phyloP scores from a whole-genome alignment of 1,140 invertebrate species.

The Camponotus floridanus region DNA sequence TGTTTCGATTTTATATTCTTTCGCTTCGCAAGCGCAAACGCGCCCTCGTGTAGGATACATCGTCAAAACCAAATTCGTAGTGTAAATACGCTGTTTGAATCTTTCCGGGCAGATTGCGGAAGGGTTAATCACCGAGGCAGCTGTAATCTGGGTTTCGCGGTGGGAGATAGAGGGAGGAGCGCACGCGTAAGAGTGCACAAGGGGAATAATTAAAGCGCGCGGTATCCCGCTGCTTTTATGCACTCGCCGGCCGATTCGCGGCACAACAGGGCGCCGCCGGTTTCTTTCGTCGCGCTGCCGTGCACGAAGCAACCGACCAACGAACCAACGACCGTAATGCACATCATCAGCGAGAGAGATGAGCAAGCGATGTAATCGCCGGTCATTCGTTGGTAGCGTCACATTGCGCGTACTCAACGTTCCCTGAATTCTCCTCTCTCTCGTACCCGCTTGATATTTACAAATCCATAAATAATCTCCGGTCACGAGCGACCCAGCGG shows the following conservation, averaged over 20 bases:
- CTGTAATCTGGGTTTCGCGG: slow-evolving; percentile 33
- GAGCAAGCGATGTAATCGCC: slow-evolving; percentile 33
- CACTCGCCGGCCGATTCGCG: slow-evolving; percentile 50
- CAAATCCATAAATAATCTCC: slow-evolving; percentile 50
- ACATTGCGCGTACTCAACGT: slow-evolving; percentile 38
- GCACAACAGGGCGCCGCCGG: slow-evolving; percentile 55
- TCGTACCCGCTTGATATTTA: slow-evolving; percentile 37
- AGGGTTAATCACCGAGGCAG: slow-evolving; percentile 48
- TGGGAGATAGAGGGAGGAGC: background rate
- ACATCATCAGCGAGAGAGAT: slow-evolving; percentile 41
- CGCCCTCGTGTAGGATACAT: background rate
- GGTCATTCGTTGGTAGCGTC: slow-evolving; percentile 36
- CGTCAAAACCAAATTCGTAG: slow-evolving; percentile 4
- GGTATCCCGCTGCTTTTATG: slow-evolving; percentile 59
- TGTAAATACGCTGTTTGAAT: slow-evolving; percentile 45
- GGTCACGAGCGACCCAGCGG: slow-evolving; percentile 1
- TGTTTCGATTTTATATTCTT: background rate
- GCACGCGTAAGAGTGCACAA: slow-evolving; percentile 23
- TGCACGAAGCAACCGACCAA: background rate
- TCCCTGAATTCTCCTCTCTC: slow-evolving; percentile 24
- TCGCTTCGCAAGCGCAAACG: background rate
- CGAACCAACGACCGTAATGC: slow-evolving; percentile 32
- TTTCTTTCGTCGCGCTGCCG: slow-evolving; percentile 56
- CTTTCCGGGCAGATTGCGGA: slow-evolving; percentile 34
- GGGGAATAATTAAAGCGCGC: slow-evolving; percentile 60